phyloP scores from a whole-genome alignment of 2,797 vertebrate genomes.

The Pseudomugil gertrudae region DNA sequence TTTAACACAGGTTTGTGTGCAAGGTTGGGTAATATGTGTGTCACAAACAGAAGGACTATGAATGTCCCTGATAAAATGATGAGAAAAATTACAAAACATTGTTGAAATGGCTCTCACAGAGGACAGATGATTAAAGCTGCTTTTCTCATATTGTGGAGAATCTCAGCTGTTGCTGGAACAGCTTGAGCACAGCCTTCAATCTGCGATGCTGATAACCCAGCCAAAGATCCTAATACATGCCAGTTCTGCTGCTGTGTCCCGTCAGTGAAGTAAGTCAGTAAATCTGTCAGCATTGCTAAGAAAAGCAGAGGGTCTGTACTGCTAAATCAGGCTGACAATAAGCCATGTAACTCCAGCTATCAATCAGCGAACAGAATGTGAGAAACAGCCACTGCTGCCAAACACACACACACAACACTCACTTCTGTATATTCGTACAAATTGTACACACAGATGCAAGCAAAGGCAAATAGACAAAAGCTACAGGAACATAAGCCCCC shows the following conservation, averaged over 20 bases:
- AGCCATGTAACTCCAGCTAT: slow-evolving; percentile 42
- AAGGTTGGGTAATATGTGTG: background rate
- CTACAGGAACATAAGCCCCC: slow-evolving; percentile 57
- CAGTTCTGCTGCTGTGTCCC: slow-evolving; percentile 60
- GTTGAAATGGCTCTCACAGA: slow-evolving; percentile 47
- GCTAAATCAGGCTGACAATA: slow-evolving; percentile 72
- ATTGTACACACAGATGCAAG: slow-evolving; percentile 59
- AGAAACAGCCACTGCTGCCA: slow-evolving; percentile 34
- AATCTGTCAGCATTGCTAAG: slow-evolving; percentile 73
- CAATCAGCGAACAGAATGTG: slow-evolving; percentile 70
- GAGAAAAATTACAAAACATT: slow-evolving; percentile 46
- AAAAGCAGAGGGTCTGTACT: slow-evolving; percentile 62
- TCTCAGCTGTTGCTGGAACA: slow-evolving; percentile 65
- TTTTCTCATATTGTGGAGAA: slow-evolving; percentile 55
- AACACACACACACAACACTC: slow-evolving; percentile 26
- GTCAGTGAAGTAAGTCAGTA: slow-evolving; percentile 63
- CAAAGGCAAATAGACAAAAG: slow-evolving; percentile 66
- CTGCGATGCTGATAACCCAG: slow-evolving; percentile 63
- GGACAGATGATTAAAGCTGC: slow-evolving; percentile 40
- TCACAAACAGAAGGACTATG: background rate
- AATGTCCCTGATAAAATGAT: slow-evolving; percentile 31
- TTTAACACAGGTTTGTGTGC: slow-evolving; percentile 1
- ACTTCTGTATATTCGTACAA: slow-evolving; percentile 39
- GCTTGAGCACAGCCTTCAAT: slow-evolving; percentile 71
- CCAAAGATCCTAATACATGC: slow-evolving; percentile 64